Evolutionary conservation across 2,888 invertebrate genomes (phyloP).

Genomic region (Mimas tiliae): DNA sequence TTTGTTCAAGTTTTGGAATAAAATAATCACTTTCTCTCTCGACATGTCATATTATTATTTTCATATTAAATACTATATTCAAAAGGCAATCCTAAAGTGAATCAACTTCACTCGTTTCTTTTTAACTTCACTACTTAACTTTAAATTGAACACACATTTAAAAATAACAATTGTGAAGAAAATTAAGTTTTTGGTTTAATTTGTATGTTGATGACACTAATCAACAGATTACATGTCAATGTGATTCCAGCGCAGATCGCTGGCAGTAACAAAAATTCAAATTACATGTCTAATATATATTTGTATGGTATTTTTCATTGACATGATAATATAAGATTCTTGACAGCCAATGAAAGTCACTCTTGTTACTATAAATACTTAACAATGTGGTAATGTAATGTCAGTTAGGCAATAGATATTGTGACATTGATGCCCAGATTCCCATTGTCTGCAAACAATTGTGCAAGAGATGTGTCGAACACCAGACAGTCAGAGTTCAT

Average conservation of each 20-base stretch:
- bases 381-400: slow-evolving; percentile 46
- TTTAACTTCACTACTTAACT: slow-evolving; percentile 70
- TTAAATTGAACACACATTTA: slow-evolving; percentile 81
- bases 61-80: slow-evolving; percentile 54
- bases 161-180: slow-evolving; percentile 61
- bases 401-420: slow-evolving; percentile 93
- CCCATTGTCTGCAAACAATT: slow-evolving; percentile 99
- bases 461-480: slow-evolving; percentile 99
- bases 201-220: slow-evolving; percentile 36
- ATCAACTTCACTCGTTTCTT: slow-evolving; percentile 55
- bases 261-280: slow-evolving; percentile 16
- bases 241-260: background rate
- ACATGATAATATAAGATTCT: slow-evolving; percentile 53
- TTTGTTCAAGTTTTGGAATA: slow-evolving; percentile 79
- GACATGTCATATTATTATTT: slow-evolving; percentile 57
- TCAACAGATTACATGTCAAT: slow-evolving; percentile 15
- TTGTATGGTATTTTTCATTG: slow-evolving; percentile 40
- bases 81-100: slow-evolving; percentile 61
- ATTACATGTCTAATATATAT: slow-evolving; percentile 32
- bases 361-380: slow-evolving; percentile 34
- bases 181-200: slow-evolving; percentile 75
- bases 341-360: slow-evolving; percentile 51
- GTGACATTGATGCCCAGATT: slow-evolving; percentile 99
- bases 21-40: slow-evolving; percentile 65
- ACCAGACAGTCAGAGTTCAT: slow-evolving; percentile 99